Percentiles rank a stretch among this genome's conserved stretches.
These are phyloP conservation scores for Lumbricus terrestris DNA, from an alignment of 2,888 invertebrate genomes.

Conservation along the genomic window DNA sequence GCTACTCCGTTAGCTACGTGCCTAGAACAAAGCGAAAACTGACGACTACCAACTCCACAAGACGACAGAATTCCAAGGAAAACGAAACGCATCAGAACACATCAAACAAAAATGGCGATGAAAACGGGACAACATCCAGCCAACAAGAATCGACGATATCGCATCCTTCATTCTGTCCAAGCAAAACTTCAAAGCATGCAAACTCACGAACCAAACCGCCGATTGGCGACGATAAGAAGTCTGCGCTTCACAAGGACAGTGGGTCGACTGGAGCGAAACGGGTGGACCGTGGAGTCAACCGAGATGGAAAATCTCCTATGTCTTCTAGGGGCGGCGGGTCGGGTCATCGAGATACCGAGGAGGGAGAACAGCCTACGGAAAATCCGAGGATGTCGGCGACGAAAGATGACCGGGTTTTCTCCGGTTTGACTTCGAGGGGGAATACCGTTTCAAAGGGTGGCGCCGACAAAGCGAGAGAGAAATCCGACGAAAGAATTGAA, in stretches of 20 bases:
- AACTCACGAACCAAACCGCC: background rate
- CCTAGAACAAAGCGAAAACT: background rate
- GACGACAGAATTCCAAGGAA: constrained; percentile 3
- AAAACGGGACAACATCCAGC: background rate
- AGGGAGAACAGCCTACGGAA: background rate
- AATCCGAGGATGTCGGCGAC: background rate
- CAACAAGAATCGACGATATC: background rate
- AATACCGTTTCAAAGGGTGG: background rate
- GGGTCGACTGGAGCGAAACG: background rate
- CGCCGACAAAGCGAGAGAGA: too few species aligned
- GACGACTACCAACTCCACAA: background rate
- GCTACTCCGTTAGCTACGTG: background rate
- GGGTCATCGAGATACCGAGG: background rate
- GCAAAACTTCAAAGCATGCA: background rate
- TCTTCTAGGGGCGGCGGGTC: background rate
- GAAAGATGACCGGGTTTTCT: background rate
- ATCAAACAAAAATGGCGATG: background rate
- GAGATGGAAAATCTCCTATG: background rate
- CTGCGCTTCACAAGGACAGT: background rate
- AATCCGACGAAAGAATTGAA: background rate
- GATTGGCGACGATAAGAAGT: background rate
- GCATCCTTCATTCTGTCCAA: background rate
- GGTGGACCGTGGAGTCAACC: background rate
- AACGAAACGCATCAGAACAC: background rate
- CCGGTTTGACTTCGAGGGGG: background rate